Percentiles rank a stretch among this genome's conserved stretches.
These are phyloP conservation scores for Anarhynchus alexandrinus DNA, from an alignment of 2,113 vertebrate species.

Conservation along the genomic window DNA sequence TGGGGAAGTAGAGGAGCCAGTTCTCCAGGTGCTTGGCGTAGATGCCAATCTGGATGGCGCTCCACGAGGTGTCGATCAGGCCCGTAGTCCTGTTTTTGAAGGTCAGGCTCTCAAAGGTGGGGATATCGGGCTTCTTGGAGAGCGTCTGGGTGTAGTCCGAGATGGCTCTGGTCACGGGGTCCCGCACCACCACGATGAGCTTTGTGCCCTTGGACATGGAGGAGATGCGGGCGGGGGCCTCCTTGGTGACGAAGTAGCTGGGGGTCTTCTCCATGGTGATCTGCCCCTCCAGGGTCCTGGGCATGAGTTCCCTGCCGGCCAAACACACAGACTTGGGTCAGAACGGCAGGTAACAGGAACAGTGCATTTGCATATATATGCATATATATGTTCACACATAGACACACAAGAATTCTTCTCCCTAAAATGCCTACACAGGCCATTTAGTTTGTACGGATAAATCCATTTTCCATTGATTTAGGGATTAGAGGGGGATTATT, in stretches of 20 bases:
- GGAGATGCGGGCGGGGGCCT: slow-evolving; percentile 86
- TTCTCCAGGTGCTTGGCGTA: slow-evolving; percentile 96
- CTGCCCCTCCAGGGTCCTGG: slow-evolving; percentile 90
- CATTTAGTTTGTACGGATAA: neutral
- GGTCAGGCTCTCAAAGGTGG: slow-evolving; percentile 87
- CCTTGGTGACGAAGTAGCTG: slow-evolving; percentile 55
- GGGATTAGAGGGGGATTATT: neutral
- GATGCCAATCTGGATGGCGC: slow-evolving; percentile 94
- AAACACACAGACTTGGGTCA: neutral
- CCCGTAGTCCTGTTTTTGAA: slow-evolving; percentile 93
- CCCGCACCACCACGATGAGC: slow-evolving; percentile 93
- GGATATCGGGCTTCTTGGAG: neutral
- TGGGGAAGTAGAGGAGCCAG: slow-evolving; percentile 92
- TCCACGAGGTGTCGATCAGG: slow-evolving; percentile 94
- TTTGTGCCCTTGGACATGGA: slow-evolving; percentile 90
- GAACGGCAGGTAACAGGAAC: neutral
- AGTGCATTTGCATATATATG: no score
- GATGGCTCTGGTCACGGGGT: slow-evolving; percentile 89
- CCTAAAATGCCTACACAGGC: neutral
- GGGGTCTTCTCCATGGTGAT: slow-evolving; percentile 95
- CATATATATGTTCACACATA: neutral
- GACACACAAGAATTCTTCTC: neutral
- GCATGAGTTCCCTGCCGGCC: slow-evolving; percentile 81
- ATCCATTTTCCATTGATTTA: slow-evolving; percentile 34
- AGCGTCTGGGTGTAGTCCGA: slow-evolving; percentile 89